Conservation (phyloP, 1,140 invertebrate species). For the Monomorium pharaonis region DNA sequence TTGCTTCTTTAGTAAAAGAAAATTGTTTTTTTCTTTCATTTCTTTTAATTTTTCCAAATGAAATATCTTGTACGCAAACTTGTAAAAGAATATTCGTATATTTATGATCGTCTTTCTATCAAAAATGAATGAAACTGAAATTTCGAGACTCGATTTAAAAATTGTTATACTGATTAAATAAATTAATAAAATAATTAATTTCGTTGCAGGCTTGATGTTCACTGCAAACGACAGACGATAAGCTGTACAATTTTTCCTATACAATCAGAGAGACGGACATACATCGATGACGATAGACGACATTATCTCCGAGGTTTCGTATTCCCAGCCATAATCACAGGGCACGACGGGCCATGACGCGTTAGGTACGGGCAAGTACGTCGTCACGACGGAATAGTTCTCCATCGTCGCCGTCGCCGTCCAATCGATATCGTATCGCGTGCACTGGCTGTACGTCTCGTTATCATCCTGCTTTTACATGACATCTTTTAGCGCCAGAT, state of each 20-base stretch:
- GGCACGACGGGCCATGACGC: slow-evolving; percentile 87
- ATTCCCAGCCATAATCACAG: slow-evolving; percentile 93
- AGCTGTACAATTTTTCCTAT: neutral
- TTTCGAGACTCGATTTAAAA: neutral
- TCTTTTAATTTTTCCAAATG: neutral
- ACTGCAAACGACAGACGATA: neutral
- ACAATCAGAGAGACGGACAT: slow-evolving; percentile 77
- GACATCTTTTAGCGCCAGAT: slow-evolving; percentile 18
- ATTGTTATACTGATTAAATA: neutral
- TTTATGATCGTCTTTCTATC: neutral
- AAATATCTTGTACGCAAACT: neutral
- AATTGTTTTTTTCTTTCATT: neutral
- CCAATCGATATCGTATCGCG: slow-evolving; percentile 90
- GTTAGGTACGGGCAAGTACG: slow-evolving; percentile 83
- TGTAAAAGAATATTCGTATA: neutral
- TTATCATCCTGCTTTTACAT: slow-evolving; percentile 78
- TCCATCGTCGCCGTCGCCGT: slow-evolving; percentile 73
- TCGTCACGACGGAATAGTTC: slow-evolving; percentile 81
- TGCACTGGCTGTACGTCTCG: slow-evolving; percentile 87
- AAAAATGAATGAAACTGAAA: neutral
- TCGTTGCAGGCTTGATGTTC: neutral
- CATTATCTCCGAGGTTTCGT: slow-evolving; percentile 88
- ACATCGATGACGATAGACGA: slow-evolving; percentile 94
- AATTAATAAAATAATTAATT: neutral
- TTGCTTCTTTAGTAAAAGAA: neutral